Evolutionary conservation across 2,888 invertebrate genomes (phyloP).

Genomic region (Ochlodes sylvanus): DNA sequence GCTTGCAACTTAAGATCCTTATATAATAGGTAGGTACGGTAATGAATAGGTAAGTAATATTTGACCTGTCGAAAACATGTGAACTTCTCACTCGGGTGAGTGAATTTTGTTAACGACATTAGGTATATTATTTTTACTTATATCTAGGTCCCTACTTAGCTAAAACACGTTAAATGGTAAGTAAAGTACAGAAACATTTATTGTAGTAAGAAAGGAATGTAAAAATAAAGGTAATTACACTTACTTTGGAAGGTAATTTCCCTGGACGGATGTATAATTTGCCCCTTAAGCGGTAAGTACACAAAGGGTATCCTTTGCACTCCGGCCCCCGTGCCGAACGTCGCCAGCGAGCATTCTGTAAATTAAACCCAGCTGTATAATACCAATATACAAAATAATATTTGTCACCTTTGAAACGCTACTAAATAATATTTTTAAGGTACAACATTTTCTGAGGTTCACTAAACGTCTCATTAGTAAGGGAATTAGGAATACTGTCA

Average conservation of each 20-base stretch:
- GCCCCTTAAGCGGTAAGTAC: slow-evolving; percentile 93
- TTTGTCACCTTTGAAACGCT: slow-evolving; percentile 48
- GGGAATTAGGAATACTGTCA: slow-evolving; percentile 56
- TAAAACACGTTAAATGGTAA: too few species aligned
- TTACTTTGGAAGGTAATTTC: slow-evolving; percentile 93
- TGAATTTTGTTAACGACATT: too few species aligned
- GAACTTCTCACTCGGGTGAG: too few species aligned
- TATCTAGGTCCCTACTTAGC: too few species aligned
- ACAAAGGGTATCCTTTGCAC: slow-evolving; percentile 94
- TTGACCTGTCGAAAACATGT: too few species aligned
- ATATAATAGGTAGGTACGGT: too few species aligned
- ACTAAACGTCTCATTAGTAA: slow-evolving; percentile 54
- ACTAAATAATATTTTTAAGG: slow-evolving; percentile 34
- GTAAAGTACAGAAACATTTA: too few species aligned
- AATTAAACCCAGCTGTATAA: slow-evolving; percentile 47
- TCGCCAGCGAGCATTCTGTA: slow-evolving; percentile 92
- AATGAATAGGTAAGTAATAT: too few species aligned
- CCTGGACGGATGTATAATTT: slow-evolving; percentile 94
- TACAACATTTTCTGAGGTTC: slow-evolving; percentile 38
- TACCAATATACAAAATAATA: slow-evolving; percentile 45
- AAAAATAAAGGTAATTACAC: slow-evolving; percentile 32
- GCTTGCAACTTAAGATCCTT: too few species aligned
- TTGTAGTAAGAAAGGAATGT: too few species aligned
- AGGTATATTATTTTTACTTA: too few species aligned
- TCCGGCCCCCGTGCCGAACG: slow-evolving; percentile 89